phyloP scores from a whole-genome alignment of 2,888 invertebrate genomes.

The Diaphora mendica region DNA sequence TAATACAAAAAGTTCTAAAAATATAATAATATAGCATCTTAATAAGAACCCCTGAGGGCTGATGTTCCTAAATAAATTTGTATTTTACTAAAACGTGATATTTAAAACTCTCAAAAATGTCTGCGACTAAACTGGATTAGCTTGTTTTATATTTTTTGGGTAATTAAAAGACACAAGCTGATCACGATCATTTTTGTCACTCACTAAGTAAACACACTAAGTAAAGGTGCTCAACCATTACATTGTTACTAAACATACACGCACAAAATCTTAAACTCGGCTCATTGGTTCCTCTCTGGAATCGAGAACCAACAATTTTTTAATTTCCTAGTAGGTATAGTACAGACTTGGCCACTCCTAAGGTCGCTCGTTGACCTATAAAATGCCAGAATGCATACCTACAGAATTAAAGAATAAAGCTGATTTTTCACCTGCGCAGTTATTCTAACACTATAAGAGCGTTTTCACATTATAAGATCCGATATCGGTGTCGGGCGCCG shows the following conservation, averaged over 20 bases:
- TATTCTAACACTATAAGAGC: background rate
- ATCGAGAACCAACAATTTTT: background rate
- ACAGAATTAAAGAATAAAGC: background rate
- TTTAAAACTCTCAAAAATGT: background rate
- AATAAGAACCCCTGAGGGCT: background rate
- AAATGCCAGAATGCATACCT: background rate
- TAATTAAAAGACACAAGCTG: background rate
- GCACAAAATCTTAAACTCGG: background rate
- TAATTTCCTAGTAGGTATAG: background rate
- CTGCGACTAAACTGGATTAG: background rate
- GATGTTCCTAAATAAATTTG: background rate
- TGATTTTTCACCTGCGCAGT: background rate
- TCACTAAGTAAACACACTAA: background rate
- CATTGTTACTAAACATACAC: background rate
- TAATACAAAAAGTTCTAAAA: background rate
- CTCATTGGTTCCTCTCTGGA: background rate
- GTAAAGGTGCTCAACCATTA: background rate
- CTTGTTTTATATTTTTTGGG: background rate
- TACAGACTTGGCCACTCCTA: background rate
- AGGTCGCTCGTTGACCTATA: background rate
- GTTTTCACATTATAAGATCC: too few relatives aligned
- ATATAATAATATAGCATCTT: background rate
- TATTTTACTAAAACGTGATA: background rate
- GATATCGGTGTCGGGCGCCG: too few relatives aligned
- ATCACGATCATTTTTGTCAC: background rate